A percentile compares a stretch with the other conserved stretches of the same genome.
These are phyloP conservation scores for Pipa parva DNA, from an alignment of 2,113 vertebrate genomes.

Conservation along the genomic window DNA sequence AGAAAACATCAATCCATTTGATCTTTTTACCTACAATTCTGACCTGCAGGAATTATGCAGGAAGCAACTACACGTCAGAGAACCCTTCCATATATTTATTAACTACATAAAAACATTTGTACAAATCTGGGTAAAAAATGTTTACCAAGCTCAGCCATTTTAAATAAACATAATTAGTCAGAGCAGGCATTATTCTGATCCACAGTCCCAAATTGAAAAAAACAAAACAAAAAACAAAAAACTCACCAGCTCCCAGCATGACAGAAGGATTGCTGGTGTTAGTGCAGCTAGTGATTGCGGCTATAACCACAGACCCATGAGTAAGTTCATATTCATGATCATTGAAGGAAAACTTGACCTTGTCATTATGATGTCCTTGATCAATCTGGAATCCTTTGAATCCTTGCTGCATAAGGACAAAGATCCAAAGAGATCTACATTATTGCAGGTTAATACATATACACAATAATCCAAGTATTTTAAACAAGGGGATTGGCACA, in stretches of 20 bases:
- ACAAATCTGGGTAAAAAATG: no score
- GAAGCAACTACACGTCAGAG: not conserved
- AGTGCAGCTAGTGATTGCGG: constrained; percentile 97
- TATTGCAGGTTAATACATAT: no score
- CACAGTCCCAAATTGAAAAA: not conserved
- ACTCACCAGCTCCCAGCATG: constrained; percentile 92
- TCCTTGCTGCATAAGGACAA: constrained; percentile 73
- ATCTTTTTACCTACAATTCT: not conserved
- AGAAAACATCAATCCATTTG: no score
- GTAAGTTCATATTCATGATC: constrained; percentile 67
- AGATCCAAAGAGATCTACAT: no score
- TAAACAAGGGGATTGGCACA: no score
- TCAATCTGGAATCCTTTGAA: constrained; percentile 94
- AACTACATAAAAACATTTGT: no score
- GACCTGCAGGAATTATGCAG: not conserved
- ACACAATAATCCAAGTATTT: no score
- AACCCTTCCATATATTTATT: no score
- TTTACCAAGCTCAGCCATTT: no score
- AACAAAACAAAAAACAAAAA: no score
- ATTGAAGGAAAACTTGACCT: constrained; percentile 72
- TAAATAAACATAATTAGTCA: no score
- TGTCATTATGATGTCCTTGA: constrained; percentile 57
- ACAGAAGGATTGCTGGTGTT: constrained; percentile 98
- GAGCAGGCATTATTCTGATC: no score
- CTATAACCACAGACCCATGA: constrained; percentile 93